These are phyloP conservation scores for Acestrorhynchus altus DNA, from an alignment of 2,797 vertebrate genomes.

Conservation along the genomic window DNA sequence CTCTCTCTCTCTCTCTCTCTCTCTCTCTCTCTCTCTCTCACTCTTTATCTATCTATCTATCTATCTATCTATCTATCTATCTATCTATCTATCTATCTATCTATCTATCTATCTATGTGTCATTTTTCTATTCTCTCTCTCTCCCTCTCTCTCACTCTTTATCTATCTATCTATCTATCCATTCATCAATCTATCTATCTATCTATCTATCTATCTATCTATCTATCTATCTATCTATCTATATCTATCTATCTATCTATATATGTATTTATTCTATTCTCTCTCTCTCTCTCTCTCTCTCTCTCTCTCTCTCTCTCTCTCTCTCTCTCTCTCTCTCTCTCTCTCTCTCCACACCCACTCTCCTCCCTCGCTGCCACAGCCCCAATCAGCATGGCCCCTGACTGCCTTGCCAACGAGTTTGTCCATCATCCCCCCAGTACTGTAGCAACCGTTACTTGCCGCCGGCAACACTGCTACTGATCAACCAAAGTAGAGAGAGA, in stretches of 20 bases:
- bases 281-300: not conserved
- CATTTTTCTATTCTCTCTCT: not conserved
- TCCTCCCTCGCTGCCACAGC: conserved; percentile 31
- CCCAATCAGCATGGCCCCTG: conserved; percentile 58
- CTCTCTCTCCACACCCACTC: conserved; percentile 46
- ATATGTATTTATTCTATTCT: not conserved
- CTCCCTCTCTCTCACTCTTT: conserved; percentile 17
- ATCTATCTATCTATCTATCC: conserved; percentile 13
- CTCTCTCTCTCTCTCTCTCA: conserved; percentile 9
- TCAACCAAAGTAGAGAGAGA: conserved; percentile 36
- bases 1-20: conserved; percentile 19
- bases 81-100: not conserved
- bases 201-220: conserved; percentile 18
- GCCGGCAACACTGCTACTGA: conserved; percentile 54
- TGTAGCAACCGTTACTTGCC: conserved; percentile 77
- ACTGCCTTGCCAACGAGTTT: conserved; percentile 66
- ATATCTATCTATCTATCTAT: conserved; percentile 17
- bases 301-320: not conserved
- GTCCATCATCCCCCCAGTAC: conserved; percentile 86
- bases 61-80: conserved; percentile 9
- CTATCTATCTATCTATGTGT: not conserved
- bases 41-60: not conserved
- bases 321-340: conserved; percentile 26
- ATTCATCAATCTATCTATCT: conserved; percentile 11
- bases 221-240: not conserved